A percentile compares a stretch with the other conserved stretches of the same genome.
phyloP scores from a whole-genome alignment of 1,140 invertebrate species.

The Eumaeus atala region DNA sequence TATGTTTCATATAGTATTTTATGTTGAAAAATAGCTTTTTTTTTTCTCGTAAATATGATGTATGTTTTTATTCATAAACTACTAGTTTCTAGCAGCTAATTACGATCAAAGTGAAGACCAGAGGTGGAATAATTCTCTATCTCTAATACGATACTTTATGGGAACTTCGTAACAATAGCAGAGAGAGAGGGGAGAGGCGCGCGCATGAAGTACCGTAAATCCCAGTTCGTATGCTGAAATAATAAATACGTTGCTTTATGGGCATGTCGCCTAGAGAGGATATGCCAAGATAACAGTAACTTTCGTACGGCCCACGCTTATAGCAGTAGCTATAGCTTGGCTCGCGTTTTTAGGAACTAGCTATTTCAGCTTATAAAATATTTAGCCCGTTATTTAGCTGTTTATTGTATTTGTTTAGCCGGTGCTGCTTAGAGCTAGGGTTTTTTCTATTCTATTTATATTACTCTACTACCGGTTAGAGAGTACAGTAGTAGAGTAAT shows the following conservation, averaged over 20 bases:
- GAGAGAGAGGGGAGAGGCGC: constrained; percentile 65
- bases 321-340: constrained; percentile 40
- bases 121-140: constrained; percentile 62
- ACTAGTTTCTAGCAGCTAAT: constrained; percentile 28
- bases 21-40: constrained; percentile 62
- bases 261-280: constrained; percentile 70
- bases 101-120: constrained; percentile 42
- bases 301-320: constrained; percentile 55
- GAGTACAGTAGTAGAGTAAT: no score
- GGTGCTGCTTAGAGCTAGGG: not conserved
- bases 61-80: constrained; percentile 22
- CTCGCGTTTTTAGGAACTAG: constrained; percentile 44
- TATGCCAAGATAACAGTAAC: constrained; percentile 76
- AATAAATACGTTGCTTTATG: constrained; percentile 69
- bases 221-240: constrained; percentile 51
- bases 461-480: no score
- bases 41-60: constrained; percentile 44
- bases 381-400: not conserved
- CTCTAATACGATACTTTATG: constrained; percentile 65
- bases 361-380: not conserved
- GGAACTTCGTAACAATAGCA: constrained; percentile 72
- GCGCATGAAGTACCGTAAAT: constrained; percentile 64
- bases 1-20: constrained; percentile 19
- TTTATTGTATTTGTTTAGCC: not conserved
- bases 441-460: no score